phyloP scores from a whole-genome alignment of 2,113 vertebrate genomes.

The Conger conger region DNA sequence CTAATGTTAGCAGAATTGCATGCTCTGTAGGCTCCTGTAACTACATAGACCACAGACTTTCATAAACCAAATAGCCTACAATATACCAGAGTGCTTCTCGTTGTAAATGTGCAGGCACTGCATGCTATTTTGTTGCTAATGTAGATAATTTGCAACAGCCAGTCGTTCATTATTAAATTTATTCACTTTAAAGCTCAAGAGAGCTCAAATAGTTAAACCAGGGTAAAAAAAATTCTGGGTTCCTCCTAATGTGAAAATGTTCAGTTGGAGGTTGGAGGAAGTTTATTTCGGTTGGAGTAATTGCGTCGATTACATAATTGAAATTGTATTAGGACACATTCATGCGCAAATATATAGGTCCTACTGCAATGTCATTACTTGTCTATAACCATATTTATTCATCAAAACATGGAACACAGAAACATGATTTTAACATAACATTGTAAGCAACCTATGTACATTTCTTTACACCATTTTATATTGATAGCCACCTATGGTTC shows the following conservation, averaged over 20 bases:
- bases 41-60: not conserved
- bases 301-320: not conserved
- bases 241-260: not conserved
- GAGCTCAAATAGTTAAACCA: not conserved
- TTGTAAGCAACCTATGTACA: conserved; percentile 29
- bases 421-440: not conserved
- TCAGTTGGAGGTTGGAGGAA: not conserved
- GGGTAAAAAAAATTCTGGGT: not conserved
- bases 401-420: conserved; percentile 32
- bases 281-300: not conserved
- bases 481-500: conserved; percentile 14
- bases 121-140: not conserved
- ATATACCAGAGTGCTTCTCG: not conserved
- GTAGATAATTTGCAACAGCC: not conserved
- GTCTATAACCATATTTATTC: conserved; percentile 29
- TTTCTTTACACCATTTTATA: conserved; percentile 57
- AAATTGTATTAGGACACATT: not conserved
- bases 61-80: not conserved
- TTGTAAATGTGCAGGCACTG: not conserved
- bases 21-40: not conserved
- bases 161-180: not conserved
- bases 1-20: not conserved
- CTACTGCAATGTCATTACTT: not conserved
- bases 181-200: not conserved
- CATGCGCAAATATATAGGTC: not conserved